Evolutionary conservation across 2,888 invertebrate genomes (phyloP).

Genomic region (Lucinisca nassula): DNA sequence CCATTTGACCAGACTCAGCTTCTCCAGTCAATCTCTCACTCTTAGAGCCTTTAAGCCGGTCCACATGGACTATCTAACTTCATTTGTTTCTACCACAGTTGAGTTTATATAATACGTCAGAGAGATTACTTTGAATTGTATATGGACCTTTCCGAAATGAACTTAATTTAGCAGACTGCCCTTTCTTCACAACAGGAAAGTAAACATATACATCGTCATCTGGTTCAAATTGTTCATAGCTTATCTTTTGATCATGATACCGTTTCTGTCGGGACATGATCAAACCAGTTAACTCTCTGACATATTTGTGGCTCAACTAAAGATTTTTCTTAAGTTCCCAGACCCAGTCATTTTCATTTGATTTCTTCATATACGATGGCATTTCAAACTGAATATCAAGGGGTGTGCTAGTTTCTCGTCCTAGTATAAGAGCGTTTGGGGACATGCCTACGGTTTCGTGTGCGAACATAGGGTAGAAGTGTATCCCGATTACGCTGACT

Average conservation of each 20-base stretch:
- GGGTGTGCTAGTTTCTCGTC: conserved; percentile 21
- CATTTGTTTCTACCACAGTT: not conserved
- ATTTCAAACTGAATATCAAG: not conserved
- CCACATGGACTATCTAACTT: not conserved
- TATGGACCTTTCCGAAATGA: not conserved
- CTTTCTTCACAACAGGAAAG: not conserved
- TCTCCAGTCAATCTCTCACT: not conserved
- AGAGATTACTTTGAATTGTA: not conserved
- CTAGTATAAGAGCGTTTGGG: conserved; percentile 59
- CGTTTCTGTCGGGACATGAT: not conserved
- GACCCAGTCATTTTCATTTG: not conserved
- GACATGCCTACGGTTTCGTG: conserved; percentile 39
- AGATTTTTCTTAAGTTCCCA: not conserved
- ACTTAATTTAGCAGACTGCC: not conserved
- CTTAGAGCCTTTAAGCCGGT: not conserved
- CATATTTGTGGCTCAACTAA: not conserved
- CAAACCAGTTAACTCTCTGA: not conserved
- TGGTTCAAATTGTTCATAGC: not conserved
- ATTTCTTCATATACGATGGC: not conserved
- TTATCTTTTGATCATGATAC: not conserved
- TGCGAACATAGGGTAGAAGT: conserved; percentile 40
- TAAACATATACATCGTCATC: not conserved
- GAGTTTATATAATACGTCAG: not conserved
- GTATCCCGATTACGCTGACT: conserved; percentile 49
- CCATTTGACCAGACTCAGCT: no score